A percentile compares a stretch with the other conserved stretches of the same genome.
phyloP scores from a whole-genome alignment of 2,113 vertebrate genomes.

The Pungitius pungitius region DNA sequence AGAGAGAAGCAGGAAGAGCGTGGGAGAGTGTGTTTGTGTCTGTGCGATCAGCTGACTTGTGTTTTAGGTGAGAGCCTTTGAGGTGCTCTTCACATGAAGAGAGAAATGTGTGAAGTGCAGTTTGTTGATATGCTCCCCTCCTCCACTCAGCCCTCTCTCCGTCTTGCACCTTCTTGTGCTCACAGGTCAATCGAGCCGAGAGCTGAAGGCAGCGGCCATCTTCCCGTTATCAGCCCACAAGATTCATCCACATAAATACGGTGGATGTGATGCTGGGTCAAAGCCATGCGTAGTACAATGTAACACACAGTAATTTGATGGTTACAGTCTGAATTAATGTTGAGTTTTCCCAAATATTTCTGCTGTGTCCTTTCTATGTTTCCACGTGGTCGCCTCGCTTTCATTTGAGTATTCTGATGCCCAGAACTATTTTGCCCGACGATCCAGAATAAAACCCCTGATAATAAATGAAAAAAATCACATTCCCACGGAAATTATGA shows the following conservation, averaged over 20 bases:
- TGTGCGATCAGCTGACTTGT: constrained; percentile 61
- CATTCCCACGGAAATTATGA: constrained; percentile 44
- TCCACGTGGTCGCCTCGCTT: constrained; percentile 19
- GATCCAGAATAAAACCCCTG: constrained; percentile 47
- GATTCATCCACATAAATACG: constrained; percentile 16
- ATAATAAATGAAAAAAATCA: constrained; percentile 47
- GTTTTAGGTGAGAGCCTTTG: constrained; percentile 61
- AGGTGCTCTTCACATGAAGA: constrained; percentile 67
- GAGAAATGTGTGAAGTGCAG: constrained; percentile 58
- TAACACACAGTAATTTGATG: not conserved
- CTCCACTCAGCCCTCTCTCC: constrained; percentile 35
- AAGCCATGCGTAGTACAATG: not conserved
- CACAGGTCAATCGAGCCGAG: constrained; percentile 53
- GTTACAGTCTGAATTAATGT: not conserved
- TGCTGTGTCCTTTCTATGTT: constrained; percentile 9
- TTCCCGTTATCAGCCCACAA: not conserved
- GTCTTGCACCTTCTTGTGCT: constrained; percentile 35
- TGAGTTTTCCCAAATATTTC: constrained; percentile 7
- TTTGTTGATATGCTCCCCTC: constrained; percentile 64
- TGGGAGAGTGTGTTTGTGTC: not conserved
- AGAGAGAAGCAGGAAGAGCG: not conserved
- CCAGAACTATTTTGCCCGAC: constrained; percentile 19
- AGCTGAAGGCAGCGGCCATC: constrained; percentile 13
- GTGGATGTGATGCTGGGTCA: not conserved
- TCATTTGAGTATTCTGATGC: constrained; percentile 7